These are phyloP conservation scores for Lepilemur septentrionalis DNA, from an alignment of 2,797 vertebrate species.

Conservation along the genomic window DNA sequence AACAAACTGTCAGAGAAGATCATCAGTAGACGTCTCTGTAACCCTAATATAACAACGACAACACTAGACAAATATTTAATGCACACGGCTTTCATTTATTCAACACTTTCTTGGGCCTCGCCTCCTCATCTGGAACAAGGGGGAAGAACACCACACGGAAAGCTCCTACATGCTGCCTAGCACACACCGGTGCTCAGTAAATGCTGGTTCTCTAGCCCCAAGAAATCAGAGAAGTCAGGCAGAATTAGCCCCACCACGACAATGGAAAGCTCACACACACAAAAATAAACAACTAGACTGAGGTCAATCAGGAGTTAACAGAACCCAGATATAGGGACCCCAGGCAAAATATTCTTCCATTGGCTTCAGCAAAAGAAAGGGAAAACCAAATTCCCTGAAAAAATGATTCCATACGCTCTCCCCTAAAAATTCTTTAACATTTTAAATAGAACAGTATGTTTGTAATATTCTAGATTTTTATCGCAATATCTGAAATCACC, in stretches of 20 bases:
- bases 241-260: background rate
- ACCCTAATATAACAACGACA: background rate
- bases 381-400: background rate
- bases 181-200: background rate
- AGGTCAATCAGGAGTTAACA: background rate
- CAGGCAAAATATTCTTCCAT: background rate
- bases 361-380: background rate
- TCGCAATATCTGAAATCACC: background rate
- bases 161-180: background rate
- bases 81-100: background rate
- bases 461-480: background rate
- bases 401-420: background rate
- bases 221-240: background rate
- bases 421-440: background rate
- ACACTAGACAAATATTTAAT: background rate
- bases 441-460: background rate
- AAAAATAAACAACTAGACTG: background rate
- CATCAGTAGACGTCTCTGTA: background rate
- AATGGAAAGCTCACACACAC: background rate
- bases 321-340: background rate
- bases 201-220: background rate
- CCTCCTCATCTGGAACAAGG: accelerated
- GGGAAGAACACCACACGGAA: accelerated
- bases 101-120: background rate
- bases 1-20: background rate